Evolutionary conservation across 2,797 vertebrate genomes (phyloP).

Genomic region (Pseudotriccus pelzelni): DNA sequence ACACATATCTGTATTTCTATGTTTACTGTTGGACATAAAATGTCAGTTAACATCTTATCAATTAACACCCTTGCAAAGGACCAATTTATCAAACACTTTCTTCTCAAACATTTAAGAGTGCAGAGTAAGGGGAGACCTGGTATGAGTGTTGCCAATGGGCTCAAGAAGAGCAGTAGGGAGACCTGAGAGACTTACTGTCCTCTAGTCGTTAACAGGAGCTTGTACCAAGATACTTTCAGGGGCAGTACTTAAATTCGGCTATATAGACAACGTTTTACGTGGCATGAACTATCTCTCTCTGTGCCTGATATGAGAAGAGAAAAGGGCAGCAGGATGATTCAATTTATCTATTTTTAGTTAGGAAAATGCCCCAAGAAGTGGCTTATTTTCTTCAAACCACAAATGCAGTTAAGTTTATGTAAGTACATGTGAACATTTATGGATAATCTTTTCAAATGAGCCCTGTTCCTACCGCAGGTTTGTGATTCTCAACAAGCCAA

Average conservation of each 20-base stretch:
- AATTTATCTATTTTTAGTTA: neutral
- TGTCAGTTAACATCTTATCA: neutral
- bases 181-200: rapidly evolving
- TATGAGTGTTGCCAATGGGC: neutral
- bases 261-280: rapidly evolving
- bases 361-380: neutral
- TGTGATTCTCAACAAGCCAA: neutral
- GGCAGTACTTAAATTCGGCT: neutral
- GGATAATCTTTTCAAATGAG: neutral
- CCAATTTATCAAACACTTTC: neutral
- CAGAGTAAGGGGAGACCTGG: neutral
- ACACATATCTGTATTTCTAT: neutral
- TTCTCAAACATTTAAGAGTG: neutral
- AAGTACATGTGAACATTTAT: neutral
- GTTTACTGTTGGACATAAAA: neutral
- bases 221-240: neutral
- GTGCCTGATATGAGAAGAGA: neutral
- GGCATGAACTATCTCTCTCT: neutral
- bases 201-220: rapidly evolving
- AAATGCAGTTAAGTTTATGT: neutral
- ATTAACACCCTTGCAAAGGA: neutral
- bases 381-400: neutral
- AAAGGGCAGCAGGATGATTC: neutral
- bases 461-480: rapidly evolving
- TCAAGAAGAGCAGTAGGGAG: neutral